These are phyloP conservation scores for Eupeodes luniger DNA, from an alignment of 2,888 invertebrate species.

Conservation along the genomic window DNA sequence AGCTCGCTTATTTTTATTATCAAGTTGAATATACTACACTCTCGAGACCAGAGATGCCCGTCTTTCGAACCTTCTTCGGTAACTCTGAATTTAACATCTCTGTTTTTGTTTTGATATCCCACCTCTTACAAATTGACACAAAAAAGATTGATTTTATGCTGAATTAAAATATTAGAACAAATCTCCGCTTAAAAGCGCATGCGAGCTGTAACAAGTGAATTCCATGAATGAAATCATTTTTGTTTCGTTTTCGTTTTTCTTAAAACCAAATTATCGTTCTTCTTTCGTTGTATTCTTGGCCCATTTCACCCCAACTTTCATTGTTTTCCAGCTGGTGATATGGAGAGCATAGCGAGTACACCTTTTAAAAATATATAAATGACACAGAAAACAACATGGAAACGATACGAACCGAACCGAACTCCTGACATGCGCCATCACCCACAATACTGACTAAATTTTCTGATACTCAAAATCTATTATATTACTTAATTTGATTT, in stretches of 20 bases:
- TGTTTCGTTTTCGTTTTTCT: conserved; percentile 48
- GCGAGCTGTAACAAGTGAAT: conserved; percentile 48
- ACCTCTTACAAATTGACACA: neutral
- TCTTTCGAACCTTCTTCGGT: neutral
- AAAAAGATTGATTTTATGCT: conserved; percentile 26
- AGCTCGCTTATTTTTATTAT: too few relatives aligned
- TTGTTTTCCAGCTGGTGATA: conserved; percentile 32
- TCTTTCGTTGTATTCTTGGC: conserved; percentile 24
- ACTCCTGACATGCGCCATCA: conserved; percentile 58
- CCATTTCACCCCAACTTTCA: conserved; percentile 61
- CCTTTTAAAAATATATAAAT: neutral
- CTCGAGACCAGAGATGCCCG: too few relatives aligned
- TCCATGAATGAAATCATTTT: conserved; percentile 75
- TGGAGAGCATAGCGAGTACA: conserved; percentile 6
- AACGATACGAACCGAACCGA: conserved; percentile 42
- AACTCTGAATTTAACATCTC: conserved; percentile 26
- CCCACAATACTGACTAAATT: conserved; percentile 13
- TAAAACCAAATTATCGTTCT: conserved; percentile 19
- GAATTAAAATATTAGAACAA: conserved; percentile 19
- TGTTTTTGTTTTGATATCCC: neutral
- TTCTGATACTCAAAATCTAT: neutral
- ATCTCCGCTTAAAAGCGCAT: conserved; percentile 34
- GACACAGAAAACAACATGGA: conserved; percentile 53
- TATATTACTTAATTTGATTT: conserved; percentile 18
- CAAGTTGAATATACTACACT: too few relatives aligned